Percentiles rank a stretch among this genome's conserved stretches.
These are phyloP conservation scores for Rousettus leschenaultii DNA, from an alignment of 2,113 vertebrate genomes.

Conservation along the genomic window DNA sequence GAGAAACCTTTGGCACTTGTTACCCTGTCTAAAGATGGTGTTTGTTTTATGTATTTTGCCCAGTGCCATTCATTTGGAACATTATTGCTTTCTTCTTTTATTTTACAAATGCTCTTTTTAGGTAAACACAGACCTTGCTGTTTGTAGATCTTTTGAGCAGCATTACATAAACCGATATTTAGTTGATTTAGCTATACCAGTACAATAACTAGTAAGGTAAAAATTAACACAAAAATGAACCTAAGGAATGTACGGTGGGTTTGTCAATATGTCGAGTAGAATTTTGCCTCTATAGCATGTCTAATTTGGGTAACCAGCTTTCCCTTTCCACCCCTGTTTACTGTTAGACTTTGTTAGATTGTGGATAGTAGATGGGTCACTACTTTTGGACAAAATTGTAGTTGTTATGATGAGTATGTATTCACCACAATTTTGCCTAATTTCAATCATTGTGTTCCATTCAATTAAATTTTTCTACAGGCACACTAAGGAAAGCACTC, in stretches of 20 bases:
- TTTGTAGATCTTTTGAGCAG: constrained; percentile 66
- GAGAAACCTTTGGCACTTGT: not conserved
- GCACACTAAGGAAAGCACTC: constrained; percentile 69
- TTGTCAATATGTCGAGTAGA: not conserved
- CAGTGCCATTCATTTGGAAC: not conserved
- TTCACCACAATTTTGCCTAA: constrained; percentile 19
- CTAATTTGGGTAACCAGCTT: not conserved
- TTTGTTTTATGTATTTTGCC: not conserved
- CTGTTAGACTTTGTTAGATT: not conserved
- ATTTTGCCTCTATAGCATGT: constrained; percentile 52
- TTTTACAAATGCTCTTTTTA: constrained; percentile 65
- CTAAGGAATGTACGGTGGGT: not conserved
- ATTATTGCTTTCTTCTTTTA: not conserved
- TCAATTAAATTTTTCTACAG: constrained; percentile 52
- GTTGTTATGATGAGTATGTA: not conserved
- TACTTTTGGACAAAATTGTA: not conserved
- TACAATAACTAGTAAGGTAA: constrained; percentile 53
- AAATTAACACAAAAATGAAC: constrained; percentile 9
- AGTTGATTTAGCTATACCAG: constrained; percentile 49
- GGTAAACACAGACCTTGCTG: constrained; percentile 59
- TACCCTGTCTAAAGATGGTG: not conserved
- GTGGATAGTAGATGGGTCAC: not conserved
- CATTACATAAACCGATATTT: constrained; percentile 20
- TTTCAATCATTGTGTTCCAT: constrained; percentile 52
- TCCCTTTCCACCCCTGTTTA: not conserved